phyloP scores from a whole-genome alignment of 1,140 invertebrate genomes.

The Ganaspis sp. region DNA sequence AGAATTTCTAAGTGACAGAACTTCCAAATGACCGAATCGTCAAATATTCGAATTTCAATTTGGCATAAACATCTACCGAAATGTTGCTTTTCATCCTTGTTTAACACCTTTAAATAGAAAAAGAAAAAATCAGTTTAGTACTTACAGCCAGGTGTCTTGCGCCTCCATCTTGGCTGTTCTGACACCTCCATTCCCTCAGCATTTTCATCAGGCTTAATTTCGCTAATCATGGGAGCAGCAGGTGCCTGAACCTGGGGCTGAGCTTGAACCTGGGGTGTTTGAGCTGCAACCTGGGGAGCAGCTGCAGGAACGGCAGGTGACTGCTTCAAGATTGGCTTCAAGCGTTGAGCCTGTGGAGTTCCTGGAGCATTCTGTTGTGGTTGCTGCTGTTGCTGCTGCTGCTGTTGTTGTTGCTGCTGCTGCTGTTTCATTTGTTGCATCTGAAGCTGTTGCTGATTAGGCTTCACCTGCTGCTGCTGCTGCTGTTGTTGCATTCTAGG shows the following conservation, averaged over 20 bases:
- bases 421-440: slow-evolving; percentile 35
- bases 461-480: slow-evolving; percentile 36
- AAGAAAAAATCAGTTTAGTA: slow-evolving; percentile 36
- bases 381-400: slow-evolving; percentile 45
- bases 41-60: too few relatives aligned
- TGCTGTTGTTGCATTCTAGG: slow-evolving; percentile 37
- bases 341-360: slow-evolving; percentile 56
- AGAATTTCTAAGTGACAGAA: too few relatives aligned
- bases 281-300: slow-evolving; percentile 35
- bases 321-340: slow-evolving; percentile 70
- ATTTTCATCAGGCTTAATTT: neutral
- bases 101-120: too few relatives aligned
- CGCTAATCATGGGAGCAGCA: slow-evolving; percentile 31
- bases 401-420: slow-evolving; percentile 39
- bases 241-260: slow-evolving; percentile 29
- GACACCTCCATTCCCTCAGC: slow-evolving; percentile 51
- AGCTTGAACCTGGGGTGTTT: slow-evolving; percentile 30
- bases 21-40: too few relatives aligned
- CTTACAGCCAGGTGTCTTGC: slow-evolving; percentile 68
- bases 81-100: too few relatives aligned
- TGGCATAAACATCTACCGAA: too few relatives aligned
- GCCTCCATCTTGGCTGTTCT: slow-evolving; percentile 67
- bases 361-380: slow-evolving; percentile 14
- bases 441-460: slow-evolving; percentile 34
- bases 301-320: slow-evolving; percentile 11